phyloP scores from a whole-genome alignment of 2,113 vertebrate species.

The Pelecanoides urinatrix region DNA sequence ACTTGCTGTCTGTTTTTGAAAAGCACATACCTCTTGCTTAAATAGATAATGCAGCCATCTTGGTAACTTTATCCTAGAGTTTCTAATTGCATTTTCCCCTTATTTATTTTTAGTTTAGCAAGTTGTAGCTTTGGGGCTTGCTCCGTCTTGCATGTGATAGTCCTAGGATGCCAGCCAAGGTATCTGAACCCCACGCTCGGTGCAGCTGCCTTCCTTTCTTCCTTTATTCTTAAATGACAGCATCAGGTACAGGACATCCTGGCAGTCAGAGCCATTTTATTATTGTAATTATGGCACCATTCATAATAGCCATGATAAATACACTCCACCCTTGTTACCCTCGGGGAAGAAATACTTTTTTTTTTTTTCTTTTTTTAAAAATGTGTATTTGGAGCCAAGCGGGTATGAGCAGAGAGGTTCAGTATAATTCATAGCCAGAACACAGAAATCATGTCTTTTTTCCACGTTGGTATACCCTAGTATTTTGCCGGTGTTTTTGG shows the following conservation, averaged over 20 bases:
- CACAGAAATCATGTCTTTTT: neutral
- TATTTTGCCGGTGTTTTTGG: neutral
- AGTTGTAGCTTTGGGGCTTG: constrained; percentile 64
- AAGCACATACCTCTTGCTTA: constrained; percentile 43
- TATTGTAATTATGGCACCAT: constrained; percentile 57
- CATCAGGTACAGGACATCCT: constrained; percentile 56
- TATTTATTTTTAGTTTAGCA: constrained; percentile 74
- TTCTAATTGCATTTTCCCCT: constrained; percentile 67
- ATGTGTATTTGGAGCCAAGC: constrained; percentile 8
- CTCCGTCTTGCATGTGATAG: constrained; percentile 55
- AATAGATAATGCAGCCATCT: constrained; percentile 72
- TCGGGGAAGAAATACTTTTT: constrained; percentile 35
- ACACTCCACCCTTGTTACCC: constrained; percentile 55
- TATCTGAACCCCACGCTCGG: neutral
- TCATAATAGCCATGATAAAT: constrained; percentile 50
- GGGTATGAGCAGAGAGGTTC: constrained; percentile 12
- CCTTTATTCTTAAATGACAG: constrained; percentile 43
- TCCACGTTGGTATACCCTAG: neutral
- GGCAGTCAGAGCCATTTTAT: constrained; percentile 52
- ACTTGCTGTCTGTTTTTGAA: constrained; percentile 40
- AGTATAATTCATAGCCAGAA: neutral
- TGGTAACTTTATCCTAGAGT: constrained; percentile 69
- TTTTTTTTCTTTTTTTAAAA: neutral
- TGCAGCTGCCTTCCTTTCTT: constrained; percentile 42
- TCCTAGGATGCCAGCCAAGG: constrained; percentile 58